phyloP scores from a whole-genome alignment of 1,140 invertebrate genomes.

The Solenopsis invicta region DNA sequence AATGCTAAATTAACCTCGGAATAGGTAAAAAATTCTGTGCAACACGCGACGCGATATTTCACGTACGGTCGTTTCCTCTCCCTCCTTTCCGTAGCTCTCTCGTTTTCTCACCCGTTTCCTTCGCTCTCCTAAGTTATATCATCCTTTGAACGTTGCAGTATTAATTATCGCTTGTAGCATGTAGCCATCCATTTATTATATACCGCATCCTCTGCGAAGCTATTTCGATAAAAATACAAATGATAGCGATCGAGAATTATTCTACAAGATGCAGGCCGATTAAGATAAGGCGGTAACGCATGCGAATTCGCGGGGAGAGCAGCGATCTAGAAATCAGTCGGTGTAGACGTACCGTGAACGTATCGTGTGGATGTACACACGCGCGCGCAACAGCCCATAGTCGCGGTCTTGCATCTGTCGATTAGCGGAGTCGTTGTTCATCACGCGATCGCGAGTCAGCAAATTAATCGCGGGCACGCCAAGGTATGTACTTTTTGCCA shows the following conservation, averaged over 20 bases:
- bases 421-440: constrained; percentile 29
- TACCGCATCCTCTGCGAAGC: not conserved
- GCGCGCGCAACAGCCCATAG: too few relatives aligned
- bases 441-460: constrained; percentile 58
- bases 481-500: constrained; percentile 7
- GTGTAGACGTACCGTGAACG: not conserved
- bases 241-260: not conserved
- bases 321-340: not conserved
- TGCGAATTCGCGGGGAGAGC: not conserved
- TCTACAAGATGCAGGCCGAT: not conserved
- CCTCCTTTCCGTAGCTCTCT: constrained; percentile 18
- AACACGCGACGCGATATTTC: constrained; percentile 61
- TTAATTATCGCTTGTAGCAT: constrained; percentile 46
- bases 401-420: constrained; percentile 14
- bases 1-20: constrained; percentile 59
- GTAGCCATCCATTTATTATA: not conserved
- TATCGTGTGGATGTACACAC: not conserved
- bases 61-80: constrained; percentile 39
- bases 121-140: constrained; percentile 16
- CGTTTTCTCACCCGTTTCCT: not conserved
- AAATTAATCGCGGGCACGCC: constrained; percentile 56
- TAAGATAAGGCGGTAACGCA: not conserved
- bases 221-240: constrained; percentile 4
- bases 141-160: constrained; percentile 22
- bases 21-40: constrained; percentile 54